phyloP scores from a whole-genome alignment of 2,113 vertebrate species.

The Pogona vitticeps region DNA sequence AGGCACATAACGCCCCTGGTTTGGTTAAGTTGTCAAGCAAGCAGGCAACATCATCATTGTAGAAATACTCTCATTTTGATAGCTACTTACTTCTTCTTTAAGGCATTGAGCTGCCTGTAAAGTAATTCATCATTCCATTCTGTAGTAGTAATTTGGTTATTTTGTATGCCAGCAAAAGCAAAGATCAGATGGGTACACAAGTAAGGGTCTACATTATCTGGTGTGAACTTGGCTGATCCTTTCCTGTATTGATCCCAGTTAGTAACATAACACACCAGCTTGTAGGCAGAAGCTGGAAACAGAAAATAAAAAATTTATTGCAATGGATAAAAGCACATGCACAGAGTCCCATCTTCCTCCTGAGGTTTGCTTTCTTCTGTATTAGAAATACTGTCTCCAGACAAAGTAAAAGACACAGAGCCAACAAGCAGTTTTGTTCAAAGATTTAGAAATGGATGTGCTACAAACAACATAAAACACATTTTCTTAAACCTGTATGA shows the following conservation, averaged over 20 bases:
- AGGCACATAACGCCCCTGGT: background rate
- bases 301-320: background rate
- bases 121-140: constrained; percentile 77
- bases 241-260: constrained; percentile 83
- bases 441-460: background rate
- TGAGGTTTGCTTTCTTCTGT: background rate
- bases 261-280: constrained; percentile 80
- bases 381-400: background rate
- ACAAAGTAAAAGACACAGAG: background rate
- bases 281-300: constrained; percentile 69
- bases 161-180: constrained; percentile 70
- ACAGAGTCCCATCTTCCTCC: background rate
- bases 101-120: constrained; percentile 67
- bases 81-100: constrained; percentile 75
- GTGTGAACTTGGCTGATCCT: constrained; percentile 63
- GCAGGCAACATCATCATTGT: background rate
- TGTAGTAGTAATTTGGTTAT: constrained; percentile 64
- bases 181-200: constrained; percentile 82
- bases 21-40: background rate
- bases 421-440: background rate
- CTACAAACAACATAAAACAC: background rate
- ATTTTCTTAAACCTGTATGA: background rate
- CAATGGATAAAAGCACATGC: background rate
- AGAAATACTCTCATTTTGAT: background rate
- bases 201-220: constrained; percentile 77